These are phyloP conservation scores for Platorchestia sp. DNA, from an alignment of 1,140 invertebrate genomes.

Conservation along the genomic window DNA sequence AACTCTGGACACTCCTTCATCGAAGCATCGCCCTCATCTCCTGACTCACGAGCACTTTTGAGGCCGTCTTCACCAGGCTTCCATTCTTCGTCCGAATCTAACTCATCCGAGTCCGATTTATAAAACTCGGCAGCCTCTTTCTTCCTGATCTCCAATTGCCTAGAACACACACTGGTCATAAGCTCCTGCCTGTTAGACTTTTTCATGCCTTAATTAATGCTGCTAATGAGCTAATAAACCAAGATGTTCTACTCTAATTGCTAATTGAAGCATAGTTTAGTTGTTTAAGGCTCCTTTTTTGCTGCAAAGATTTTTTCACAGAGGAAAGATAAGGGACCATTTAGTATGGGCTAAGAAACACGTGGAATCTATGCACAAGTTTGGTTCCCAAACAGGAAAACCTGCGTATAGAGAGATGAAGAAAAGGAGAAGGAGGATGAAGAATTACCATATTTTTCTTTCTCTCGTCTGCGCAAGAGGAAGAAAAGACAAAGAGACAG, in stretches of 20 bases:
- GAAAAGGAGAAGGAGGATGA: too few species aligned
- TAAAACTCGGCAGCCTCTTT: constrained; percentile 37
- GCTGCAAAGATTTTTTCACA: too few species aligned
- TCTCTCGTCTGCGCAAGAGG: too few species aligned
- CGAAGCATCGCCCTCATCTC: background rate
- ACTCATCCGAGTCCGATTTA: constrained; percentile 9
- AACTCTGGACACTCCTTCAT: background rate
- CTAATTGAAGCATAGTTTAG: too few species aligned
- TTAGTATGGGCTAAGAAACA: too few species aligned
- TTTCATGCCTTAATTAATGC: background rate
- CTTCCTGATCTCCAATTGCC: constrained; percentile 23
- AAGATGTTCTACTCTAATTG: background rate
- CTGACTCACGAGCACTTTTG: background rate
- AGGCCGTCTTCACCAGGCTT: background rate
- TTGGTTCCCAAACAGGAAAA: too few species aligned
- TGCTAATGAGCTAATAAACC: background rate
- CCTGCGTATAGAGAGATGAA: too few species aligned
- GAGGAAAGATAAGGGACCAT: too few species aligned
- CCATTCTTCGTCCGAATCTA: constrained; percentile 28
- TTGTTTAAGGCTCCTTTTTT: too few species aligned
- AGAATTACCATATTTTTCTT: too few species aligned
- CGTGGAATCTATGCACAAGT: too few species aligned
- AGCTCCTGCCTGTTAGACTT: background rate
- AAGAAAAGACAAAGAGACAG: too few species aligned
- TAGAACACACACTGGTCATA: background rate